Base-by-base conservation (phyloP, 2,113 vertebrate species). In the Edolisoma coerulescens region DNA sequence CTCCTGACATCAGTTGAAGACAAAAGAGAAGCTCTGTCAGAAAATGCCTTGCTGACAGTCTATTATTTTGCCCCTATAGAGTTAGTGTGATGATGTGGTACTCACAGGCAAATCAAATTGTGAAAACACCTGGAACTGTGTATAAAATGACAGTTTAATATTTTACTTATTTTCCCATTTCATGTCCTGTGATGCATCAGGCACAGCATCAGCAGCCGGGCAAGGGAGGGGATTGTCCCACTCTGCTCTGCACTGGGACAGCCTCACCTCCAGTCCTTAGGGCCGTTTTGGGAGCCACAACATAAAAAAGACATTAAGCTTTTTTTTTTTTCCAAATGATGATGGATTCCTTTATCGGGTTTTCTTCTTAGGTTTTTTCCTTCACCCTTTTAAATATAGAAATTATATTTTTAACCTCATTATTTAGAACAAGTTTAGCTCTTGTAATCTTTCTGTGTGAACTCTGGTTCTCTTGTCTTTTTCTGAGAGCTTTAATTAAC, bases 211-310 rank as follows among this genome's bases (percentile, higher is more conserved):
- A 0, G 13, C 61, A 35, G 6, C 21, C 1, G 3, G 21, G 13
- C 8, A 21, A 32, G 26, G 20, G 13, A 50, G 16, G 20, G 26
- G 6, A 35, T 35, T 84, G 50, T 24, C 16, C 20, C 0, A 0
- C n/a, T 39, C 23, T 65, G 12, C 49, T 57, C 35, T 49, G 24
- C 24, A 1, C 30, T 42, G 35, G 16, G 13, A 16, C 3, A 0
- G 20, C 20, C 30, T 42, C 35, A 26, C 13, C 16, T 67, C 1
- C 0, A 57, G 35, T 7, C 0, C 21, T 50, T 8, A 0, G 14
- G 0, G 13, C 4, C 42, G 26, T 0, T 76, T 76, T 27, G 18
- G 32, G 27, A 32, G 2, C 4, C 18, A 44, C 27, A 44, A 32
- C 3, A 32, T 9, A 10, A 44, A 27, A 33, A 39, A 45, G 11